phyloP scores from a whole-genome alignment of 2,797 vertebrate species.

The Enteromius thamalakanensis region DNA sequence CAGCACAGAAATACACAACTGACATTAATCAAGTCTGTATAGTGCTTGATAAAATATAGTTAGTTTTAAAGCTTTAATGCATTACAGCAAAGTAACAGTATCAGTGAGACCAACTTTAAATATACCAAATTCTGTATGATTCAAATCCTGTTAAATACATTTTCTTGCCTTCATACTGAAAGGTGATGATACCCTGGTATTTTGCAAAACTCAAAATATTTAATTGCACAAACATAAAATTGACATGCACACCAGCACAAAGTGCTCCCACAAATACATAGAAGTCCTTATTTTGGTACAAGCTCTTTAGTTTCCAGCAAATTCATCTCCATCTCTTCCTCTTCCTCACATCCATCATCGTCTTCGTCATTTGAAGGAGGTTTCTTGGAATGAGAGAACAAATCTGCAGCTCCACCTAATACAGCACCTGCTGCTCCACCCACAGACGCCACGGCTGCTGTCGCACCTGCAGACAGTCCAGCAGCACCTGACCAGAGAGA shows the following conservation, averaged over 20 bases:
- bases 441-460: constrained; percentile 18
- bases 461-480: constrained; percentile 39
- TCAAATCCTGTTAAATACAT: neutral
- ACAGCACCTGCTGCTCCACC: constrained; percentile 41
- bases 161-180: neutral
- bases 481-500: constrained; percentile 28
- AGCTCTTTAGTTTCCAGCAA: neutral
- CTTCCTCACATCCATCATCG: neutral
- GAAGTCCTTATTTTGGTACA: neutral
- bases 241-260: too few species aligned
- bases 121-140: neutral
- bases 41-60: neutral
- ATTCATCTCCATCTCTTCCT: neutral
- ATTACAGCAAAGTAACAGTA: neutral
- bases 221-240: neutral
- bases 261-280: too few species aligned
- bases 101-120: neutral
- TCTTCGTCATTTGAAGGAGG: neutral
- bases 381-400: neutral
- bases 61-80: neutral
- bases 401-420: constrained; percentile 21
- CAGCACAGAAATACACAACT: too few species aligned
- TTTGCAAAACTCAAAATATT: neutral
- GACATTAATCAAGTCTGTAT: too few species aligned
- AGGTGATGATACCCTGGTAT: neutral